A percentile compares a stretch with the other conserved stretches of the same genome.
phyloP scores from a whole-genome alignment of 2,888 invertebrate species.

The Nymphalis polychloros region DNA sequence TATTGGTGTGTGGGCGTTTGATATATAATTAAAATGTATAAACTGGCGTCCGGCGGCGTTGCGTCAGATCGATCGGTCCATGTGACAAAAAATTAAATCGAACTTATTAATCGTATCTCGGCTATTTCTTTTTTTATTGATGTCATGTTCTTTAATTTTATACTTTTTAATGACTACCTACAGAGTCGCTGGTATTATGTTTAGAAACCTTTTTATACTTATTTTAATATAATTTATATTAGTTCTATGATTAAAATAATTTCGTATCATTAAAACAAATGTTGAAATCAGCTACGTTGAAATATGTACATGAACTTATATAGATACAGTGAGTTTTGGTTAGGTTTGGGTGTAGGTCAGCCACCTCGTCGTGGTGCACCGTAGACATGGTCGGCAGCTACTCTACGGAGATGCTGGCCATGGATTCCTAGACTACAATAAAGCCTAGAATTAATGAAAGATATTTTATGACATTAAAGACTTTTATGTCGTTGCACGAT shows the following conservation, averaged over 20 bases:
- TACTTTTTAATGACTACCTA: neutral
- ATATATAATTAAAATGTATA: constrained; percentile 33
- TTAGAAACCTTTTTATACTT: neutral
- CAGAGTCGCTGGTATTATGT: neutral
- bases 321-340: too few species aligned
- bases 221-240: neutral
- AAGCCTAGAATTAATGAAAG: neutral
- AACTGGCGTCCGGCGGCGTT: constrained; percentile 31
- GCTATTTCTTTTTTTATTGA: constrained; percentile 17
- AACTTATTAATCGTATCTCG: constrained; percentile 22
- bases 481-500: neutral
- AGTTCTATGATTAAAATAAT: too few species aligned
- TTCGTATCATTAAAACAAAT: too few species aligned
- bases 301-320: too few species aligned
- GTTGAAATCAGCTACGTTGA: too few species aligned
- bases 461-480: neutral
- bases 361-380: too few species aligned
- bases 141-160: constrained; percentile 5
- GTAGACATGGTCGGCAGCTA: too few species aligned
- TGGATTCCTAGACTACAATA: too few species aligned
- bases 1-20: constrained; percentile 24
- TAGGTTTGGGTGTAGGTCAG: too few species aligned
- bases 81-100: constrained; percentile 31
- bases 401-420: too few species aligned
- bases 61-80: constrained; percentile 27